Evolutionary conservation across 53 echinoderm and acorn worm species (phyloP).

Genomic region (Paelopatides confundens): DNA sequence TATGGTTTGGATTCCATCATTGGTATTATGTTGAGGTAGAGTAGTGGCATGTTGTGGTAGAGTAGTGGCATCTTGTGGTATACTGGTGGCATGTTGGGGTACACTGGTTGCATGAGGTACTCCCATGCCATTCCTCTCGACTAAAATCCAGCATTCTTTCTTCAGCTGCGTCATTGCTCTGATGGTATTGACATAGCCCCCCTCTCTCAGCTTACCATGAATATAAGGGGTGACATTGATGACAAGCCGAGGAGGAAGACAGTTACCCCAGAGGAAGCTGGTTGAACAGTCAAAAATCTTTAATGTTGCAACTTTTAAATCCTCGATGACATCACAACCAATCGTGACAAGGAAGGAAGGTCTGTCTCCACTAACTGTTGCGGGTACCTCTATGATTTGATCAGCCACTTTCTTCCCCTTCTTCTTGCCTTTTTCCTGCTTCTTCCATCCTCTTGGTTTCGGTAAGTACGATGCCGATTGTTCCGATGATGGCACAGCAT

Average conservation of each 20-base stretch:
- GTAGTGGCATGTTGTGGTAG: too few species aligned
- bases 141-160: slow-evolving; percentile 32
- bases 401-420: not conserved
- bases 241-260: not conserved
- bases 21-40: too few species aligned
- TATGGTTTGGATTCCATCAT: too few species aligned
- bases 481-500: not conserved
- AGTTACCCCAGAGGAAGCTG: slow-evolving; percentile 13
- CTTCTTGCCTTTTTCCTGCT: not conserved
- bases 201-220: not conserved
- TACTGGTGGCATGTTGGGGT: too few species aligned
- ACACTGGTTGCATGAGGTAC: too few species aligned
- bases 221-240: slow-evolving; percentile 4
- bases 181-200: not conserved
- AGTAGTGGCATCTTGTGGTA: too few species aligned
- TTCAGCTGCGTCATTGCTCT: not conserved
- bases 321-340: not conserved
- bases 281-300: not conserved
- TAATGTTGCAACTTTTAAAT: not conserved
- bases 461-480: not conserved
- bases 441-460: not conserved
- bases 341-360: not conserved
- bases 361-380: not conserved
- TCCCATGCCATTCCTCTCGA: not conserved
- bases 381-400: not conserved